Base-by-base conservation (phyloP, 2,888 invertebrate genomes). In the Eristalis intricaria region DNA sequence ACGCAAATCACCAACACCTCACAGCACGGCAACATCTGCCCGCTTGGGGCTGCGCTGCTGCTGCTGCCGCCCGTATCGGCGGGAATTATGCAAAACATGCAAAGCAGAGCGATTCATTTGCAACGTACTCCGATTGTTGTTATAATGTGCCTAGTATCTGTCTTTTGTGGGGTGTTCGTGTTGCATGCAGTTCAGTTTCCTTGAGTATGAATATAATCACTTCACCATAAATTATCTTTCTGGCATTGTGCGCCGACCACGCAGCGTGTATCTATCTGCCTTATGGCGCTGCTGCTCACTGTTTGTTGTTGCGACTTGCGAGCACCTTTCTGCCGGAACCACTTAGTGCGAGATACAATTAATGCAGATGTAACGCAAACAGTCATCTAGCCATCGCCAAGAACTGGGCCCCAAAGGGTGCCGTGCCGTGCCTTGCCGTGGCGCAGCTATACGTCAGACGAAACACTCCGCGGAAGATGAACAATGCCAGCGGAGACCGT, bases 131-230 rank as follows among this genome's bases (percentile, higher is more conserved):
- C 73, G 63, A 65, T 81, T 70, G 81, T 80, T 85, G 65, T 82
- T 74, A 86, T 58, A 19, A 66, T 76, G 32, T 32, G 7, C 32
- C 26, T 26, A 26, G 10, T 10, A 32, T 7, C 43, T 63, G 26
- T 77, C 32, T 26, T 64, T 23, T 64, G 35, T 66, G 60, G 23
- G 32, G 56, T 66, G 68, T 81, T 81, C 86, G 78, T 82, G 82
- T 82, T 74, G 77, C 82, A 86, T 78, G 86, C 82, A 86, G 85
- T 78, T 78, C 32, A 79, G 82, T 86, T 86, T 86, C 86, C 86
- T 82, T 82, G 86, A 78, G 70, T 81, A 61, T 73, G 73, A 82
- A 86, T 74, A 82, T 82, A 86, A 86, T 86, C 86, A 75, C 78
- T 78, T 79, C 60, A 60, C 82, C 82, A 82, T 82, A 86, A 82